A percentile compares a stretch with the other conserved stretches of the same genome.
phyloP scores from a whole-genome alignment of 2,113 vertebrate genomes.

The Felis catus region DNA sequence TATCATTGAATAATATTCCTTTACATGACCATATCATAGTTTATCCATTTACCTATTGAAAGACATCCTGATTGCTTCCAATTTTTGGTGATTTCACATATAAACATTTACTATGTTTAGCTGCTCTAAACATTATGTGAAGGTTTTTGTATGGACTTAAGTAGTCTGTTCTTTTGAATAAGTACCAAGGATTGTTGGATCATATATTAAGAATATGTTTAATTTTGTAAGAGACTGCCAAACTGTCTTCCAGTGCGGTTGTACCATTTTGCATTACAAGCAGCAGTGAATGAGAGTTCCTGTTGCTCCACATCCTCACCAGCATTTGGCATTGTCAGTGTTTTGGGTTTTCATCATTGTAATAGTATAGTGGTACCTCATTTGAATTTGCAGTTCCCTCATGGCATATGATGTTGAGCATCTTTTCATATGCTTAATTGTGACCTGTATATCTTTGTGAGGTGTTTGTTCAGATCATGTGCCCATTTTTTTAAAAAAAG shows the following conservation, averaged over 20 bases:
- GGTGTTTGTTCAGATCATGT: not conserved
- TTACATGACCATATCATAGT: not conserved
- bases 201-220: not conserved
- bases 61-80: not conserved
- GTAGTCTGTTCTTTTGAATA: not conserved
- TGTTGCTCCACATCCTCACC: not conserved
- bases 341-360: not conserved
- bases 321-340: not conserved
- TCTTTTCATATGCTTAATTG: not conserved
- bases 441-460: not conserved
- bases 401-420: not conserved
- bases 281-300: not conserved
- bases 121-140: not conserved
- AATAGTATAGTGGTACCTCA: not conserved
- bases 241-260: not conserved
- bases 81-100: not conserved
- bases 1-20: not conserved
- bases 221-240: not conserved
- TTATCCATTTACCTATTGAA: not conserved
- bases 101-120: not conserved
- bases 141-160: not conserved
- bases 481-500: not conserved
- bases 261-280: not conserved
- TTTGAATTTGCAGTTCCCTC: not conserved
- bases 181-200: not conserved